phyloP scores from a whole-genome alignment of 2,888 invertebrate species.

The Diaphora mendica region DNA sequence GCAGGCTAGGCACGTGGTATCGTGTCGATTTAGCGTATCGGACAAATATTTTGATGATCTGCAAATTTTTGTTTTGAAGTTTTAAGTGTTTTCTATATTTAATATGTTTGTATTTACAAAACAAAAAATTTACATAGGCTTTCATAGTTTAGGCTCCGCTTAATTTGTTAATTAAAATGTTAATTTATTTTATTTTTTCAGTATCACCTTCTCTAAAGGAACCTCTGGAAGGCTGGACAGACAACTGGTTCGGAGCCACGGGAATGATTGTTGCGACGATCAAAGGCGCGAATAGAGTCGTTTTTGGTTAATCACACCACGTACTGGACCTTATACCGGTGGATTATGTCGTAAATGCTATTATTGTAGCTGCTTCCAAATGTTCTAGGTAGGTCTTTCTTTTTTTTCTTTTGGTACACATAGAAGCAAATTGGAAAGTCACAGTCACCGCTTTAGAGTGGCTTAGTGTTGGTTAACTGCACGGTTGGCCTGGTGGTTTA shows the following conservation, averaged over 20 bases:
- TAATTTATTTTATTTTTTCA: background rate
- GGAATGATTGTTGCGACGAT: background rate
- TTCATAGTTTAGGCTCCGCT: too few relatives aligned
- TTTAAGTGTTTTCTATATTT: too few relatives aligned
- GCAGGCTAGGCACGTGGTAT: too few relatives aligned
- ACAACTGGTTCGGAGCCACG: constrained; percentile 9
- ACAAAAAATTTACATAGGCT: too few relatives aligned
- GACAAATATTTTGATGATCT: too few relatives aligned
- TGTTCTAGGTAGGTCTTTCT: background rate
- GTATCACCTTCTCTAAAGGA: background rate
- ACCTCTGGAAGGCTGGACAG: background rate
- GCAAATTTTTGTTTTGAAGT: too few relatives aligned
- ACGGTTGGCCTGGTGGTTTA: too few relatives aligned
- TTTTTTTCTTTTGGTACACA: background rate
- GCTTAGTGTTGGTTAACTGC: too few relatives aligned
- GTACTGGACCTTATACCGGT: background rate
- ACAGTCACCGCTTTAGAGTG: too few relatives aligned
- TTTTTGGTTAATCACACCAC: background rate
- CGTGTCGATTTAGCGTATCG: too few relatives aligned
- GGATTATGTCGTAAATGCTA: background rate
- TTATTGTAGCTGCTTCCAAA: background rate
- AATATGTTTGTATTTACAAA: too few relatives aligned
- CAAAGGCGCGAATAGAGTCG: background rate
- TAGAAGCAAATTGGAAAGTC: background rate
- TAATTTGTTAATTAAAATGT: too few relatives aligned